These are phyloP conservation scores for Prunella himalayana DNA, from an alignment of 2,113 vertebrate species.

Conservation along the genomic window DNA sequence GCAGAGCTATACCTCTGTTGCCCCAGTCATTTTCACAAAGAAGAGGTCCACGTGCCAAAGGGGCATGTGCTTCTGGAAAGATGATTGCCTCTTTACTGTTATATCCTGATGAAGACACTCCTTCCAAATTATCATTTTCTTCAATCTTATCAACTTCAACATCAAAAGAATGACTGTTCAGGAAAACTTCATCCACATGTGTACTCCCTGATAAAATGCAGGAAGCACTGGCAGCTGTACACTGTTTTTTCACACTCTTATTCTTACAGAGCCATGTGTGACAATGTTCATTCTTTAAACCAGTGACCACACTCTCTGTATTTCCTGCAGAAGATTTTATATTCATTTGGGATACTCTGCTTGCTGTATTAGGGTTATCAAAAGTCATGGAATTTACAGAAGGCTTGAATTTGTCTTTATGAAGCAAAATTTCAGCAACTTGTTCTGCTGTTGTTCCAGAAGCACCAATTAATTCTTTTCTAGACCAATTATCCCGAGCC, in stretches of 20 bases:
- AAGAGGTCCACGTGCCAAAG: not conserved
- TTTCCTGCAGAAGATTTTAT: not conserved
- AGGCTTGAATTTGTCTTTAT: not conserved
- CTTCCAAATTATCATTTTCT: not conserved
- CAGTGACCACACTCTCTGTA: not conserved
- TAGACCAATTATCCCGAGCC: conserved; percentile 19
- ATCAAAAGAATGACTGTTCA: not conserved
- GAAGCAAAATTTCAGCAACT: not conserved
- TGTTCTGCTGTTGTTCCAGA: not conserved
- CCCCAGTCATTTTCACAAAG: not conserved
- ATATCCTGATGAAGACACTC: not conserved
- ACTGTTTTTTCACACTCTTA: not conserved
- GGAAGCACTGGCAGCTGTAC: not conserved
- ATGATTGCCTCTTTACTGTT: not conserved
- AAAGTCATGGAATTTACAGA: not conserved
- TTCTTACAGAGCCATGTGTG: not conserved
- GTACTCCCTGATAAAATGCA: not conserved
- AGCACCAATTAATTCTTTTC: conserved; percentile 13
- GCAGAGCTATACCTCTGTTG: not conserved
- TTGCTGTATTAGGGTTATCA: not conserved
- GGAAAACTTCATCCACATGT: not conserved
- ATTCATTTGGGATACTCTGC: not conserved
- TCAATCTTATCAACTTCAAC: not conserved
- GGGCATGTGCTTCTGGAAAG: not conserved
- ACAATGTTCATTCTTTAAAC: not conserved